Evolutionary conservation across 2,113 vertebrate species (phyloP).

Genomic region (Etheostoma cragini): DNA sequence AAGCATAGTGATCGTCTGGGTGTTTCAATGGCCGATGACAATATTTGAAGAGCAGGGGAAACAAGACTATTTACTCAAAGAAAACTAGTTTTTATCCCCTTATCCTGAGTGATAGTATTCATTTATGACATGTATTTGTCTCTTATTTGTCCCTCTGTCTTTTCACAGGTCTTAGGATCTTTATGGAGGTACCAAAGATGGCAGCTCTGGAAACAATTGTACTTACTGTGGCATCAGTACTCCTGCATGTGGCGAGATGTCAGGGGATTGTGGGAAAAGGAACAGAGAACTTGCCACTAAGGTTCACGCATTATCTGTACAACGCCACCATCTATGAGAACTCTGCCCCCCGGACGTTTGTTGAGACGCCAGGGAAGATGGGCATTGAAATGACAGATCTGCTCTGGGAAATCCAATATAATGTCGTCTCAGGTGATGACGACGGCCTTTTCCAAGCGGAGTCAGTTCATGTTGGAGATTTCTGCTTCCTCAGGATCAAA

Average conservation of each 20-base stretch:
- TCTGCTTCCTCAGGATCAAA: slow-evolving; percentile 93
- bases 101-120: background rate
- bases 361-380: slow-evolving; percentile 90
- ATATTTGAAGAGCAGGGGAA: no score
- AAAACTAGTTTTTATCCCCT: background rate
- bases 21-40: no score
- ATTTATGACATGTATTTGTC: background rate
- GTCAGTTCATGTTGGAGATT: slow-evolving; percentile 88
- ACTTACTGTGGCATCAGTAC: slow-evolving; percentile 64
- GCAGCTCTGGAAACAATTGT: slow-evolving; percentile 53
- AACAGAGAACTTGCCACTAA: slow-evolving; percentile 83
- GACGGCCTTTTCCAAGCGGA: slow-evolving; percentile 90
- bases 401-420: slow-evolving; percentile 88
- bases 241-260: slow-evolving; percentile 76
- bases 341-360: slow-evolving; percentile 92
- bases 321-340: slow-evolving; percentile 95
- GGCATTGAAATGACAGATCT: slow-evolving; percentile 87
- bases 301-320: slow-evolving; percentile 93
- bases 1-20: no score
- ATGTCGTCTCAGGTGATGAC: slow-evolving; percentile 88
- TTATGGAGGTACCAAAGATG: slow-evolving; percentile 72
- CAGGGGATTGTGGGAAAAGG: slow-evolving; percentile 78
- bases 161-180: slow-evolving; percentile 63
- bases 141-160: background rate
- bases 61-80: background rate